These are phyloP conservation scores for Microtus pennsylvanicus DNA, from an alignment of 2,113 vertebrate genomes.

Conservation along the genomic window DNA sequence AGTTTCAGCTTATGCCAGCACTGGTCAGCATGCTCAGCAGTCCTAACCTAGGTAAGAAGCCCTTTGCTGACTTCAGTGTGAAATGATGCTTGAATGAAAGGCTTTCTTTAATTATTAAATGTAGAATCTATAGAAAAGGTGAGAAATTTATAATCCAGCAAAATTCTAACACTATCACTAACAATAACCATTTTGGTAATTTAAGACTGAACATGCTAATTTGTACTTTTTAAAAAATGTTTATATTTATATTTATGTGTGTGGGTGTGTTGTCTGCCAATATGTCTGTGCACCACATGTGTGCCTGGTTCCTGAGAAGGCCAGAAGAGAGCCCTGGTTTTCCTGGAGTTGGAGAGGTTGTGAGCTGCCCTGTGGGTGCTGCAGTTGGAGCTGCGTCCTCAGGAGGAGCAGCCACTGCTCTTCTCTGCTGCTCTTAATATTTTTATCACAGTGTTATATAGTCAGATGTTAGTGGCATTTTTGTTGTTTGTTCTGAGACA, in stretches of 20 bases:
- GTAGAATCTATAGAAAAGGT: slow-evolving; percentile 2
- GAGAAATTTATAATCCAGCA: not conserved
- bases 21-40: slow-evolving; percentile 89
- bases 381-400: not conserved
- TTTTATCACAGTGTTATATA: slow-evolving; percentile 1
- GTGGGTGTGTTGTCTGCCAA: not conserved
- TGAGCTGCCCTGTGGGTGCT: not conserved
- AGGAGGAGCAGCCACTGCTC: not conserved
- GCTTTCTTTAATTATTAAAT: slow-evolving; percentile 52
- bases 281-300: not conserved
- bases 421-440: not conserved
- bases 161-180: not conserved
- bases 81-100: not conserved
- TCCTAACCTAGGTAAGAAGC: slow-evolving; percentile 75
- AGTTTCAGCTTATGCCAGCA: slow-evolving; percentile 93
- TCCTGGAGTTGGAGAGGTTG: not conserved
- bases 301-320: not conserved
- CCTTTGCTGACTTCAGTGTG: slow-evolving; percentile 5
- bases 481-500: not conserved
- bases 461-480: not conserved
- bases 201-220: not conserved
- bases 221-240: not conserved
- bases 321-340: not conserved
- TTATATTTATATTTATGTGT: not conserved
- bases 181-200: not conserved